These are phyloP conservation scores for Parnassius apollo DNA, from an alignment of 2,888 invertebrate species.

Conservation along the genomic window DNA sequence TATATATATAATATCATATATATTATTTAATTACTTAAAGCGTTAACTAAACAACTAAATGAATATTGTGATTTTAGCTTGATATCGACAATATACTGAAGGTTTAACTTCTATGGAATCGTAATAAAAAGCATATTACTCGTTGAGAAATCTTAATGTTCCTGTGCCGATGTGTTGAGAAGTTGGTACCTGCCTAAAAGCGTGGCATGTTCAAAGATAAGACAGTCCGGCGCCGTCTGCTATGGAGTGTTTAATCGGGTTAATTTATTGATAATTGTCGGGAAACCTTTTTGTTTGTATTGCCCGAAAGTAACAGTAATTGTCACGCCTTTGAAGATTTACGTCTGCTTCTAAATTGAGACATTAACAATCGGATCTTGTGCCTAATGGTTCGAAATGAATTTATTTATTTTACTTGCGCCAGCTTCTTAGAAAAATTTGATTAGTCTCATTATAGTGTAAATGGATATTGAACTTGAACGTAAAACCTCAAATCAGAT, in stretches of 20 bases:
- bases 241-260: conserved; percentile 76
- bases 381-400: conserved; percentile 80
- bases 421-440: conserved; percentile 65
- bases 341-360: conserved; percentile 81
- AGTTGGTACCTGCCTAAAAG: conserved; percentile 76
- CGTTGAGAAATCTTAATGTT: conserved; percentile 68
- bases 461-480: conserved; percentile 51
- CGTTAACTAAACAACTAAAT: too few relatives aligned
- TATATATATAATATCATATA: too few relatives aligned
- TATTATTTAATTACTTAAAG: too few relatives aligned
- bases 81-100: conserved; percentile 12
- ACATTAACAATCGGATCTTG: conserved; percentile 80
- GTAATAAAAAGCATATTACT: conserved; percentile 77
- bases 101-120: conserved; percentile 42
- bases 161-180: conserved; percentile 56
- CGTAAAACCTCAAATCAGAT: conserved; percentile 31
- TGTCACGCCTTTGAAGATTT: conserved; percentile 82
- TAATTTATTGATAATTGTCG: conserved; percentile 82
- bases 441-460: conserved; percentile 45
- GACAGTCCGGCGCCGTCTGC: conserved; percentile 75
- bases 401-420: conserved; percentile 76
- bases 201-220: conserved; percentile 78
- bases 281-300: conserved; percentile 80
- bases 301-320: conserved; percentile 80
- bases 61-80: too few relatives aligned